Conservation (phyloP, 2,113 vertebrate genomes). For the Siniperca chuatsi region DNA sequence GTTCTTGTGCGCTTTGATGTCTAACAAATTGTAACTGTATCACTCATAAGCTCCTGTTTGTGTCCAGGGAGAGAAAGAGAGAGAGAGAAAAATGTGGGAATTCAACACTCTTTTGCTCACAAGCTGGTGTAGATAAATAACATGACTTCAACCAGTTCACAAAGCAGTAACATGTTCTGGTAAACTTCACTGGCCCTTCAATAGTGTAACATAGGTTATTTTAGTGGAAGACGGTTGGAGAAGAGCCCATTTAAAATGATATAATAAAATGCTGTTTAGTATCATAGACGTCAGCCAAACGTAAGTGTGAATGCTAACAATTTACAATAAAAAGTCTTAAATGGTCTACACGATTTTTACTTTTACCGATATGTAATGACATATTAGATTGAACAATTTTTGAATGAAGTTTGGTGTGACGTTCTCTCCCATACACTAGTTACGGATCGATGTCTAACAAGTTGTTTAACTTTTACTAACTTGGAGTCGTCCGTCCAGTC, state of each 20-base stretch:
- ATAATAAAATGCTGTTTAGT: not conserved
- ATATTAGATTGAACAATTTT: not conserved
- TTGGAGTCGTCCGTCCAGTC: conserved; percentile 98
- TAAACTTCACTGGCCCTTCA: not conserved
- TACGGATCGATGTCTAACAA: too few relatives aligned
- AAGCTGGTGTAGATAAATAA: not conserved
- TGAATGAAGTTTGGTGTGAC: not conserved
- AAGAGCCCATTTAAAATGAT: not conserved
- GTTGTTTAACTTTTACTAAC: conserved; percentile 76
- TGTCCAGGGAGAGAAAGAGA: not conserved
- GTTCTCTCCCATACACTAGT: too few relatives aligned
- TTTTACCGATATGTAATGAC: accelerated
- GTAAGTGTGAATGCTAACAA: not conserved
- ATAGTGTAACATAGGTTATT: not conserved
- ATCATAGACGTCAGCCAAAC: not conserved
- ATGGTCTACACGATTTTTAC: accelerated
- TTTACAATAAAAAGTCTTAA: not conserved
- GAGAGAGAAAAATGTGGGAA: not conserved
- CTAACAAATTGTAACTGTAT: not conserved
- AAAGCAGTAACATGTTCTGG: too few relatives aligned
- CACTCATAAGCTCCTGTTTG: not conserved
- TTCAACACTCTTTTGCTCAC: not conserved
- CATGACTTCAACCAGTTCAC: too few relatives aligned
- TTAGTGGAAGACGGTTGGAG: not conserved
- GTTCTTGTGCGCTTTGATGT: not conserved